phyloP scores from a whole-genome alignment of 2,113 vertebrate species.

The Platycercus adscitus region DNA sequence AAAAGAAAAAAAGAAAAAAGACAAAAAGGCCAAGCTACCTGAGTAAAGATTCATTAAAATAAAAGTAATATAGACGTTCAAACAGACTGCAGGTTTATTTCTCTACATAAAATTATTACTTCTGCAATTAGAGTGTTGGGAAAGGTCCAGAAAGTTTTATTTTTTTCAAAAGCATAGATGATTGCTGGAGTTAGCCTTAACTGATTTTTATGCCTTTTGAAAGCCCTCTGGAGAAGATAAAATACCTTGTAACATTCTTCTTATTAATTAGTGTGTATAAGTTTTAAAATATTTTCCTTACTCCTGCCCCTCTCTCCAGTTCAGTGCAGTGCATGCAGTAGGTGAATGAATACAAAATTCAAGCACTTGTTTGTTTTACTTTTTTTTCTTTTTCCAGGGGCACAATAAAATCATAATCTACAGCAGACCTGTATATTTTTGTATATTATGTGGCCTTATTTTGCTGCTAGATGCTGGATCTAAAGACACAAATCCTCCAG shows the following conservation, averaged over 20 bases:
- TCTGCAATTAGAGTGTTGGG: neutral
- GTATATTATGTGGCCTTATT: conserved; percentile 92
- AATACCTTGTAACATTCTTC: neutral
- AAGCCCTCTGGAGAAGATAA: neutral
- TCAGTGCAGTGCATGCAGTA: neutral
- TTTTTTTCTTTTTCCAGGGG: conserved; percentile 78
- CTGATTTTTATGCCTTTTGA: neutral
- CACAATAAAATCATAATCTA: conserved; percentile 97
- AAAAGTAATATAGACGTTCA: neutral
- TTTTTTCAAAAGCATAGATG: neutral
- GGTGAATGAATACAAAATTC: neutral
- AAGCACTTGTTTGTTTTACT: neutral
- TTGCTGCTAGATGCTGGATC: conserved; percentile 91
- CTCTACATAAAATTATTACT: neutral
- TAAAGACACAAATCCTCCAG: conserved; percentile 81
- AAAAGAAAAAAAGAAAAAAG: neutral
- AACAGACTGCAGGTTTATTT: neutral
- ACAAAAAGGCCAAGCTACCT: neutral
- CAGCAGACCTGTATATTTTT: conserved; percentile 96
- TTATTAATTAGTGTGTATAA: conserved; percentile 7
- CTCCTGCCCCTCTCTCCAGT: neutral
- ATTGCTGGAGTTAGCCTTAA: neutral
- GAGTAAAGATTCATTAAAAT: neutral
- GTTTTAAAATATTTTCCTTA: conserved; percentile 21
- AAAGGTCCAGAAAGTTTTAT: neutral